phyloP scores from a whole-genome alignment of 2,113 vertebrate species.

The Grallaria varia region DNA sequence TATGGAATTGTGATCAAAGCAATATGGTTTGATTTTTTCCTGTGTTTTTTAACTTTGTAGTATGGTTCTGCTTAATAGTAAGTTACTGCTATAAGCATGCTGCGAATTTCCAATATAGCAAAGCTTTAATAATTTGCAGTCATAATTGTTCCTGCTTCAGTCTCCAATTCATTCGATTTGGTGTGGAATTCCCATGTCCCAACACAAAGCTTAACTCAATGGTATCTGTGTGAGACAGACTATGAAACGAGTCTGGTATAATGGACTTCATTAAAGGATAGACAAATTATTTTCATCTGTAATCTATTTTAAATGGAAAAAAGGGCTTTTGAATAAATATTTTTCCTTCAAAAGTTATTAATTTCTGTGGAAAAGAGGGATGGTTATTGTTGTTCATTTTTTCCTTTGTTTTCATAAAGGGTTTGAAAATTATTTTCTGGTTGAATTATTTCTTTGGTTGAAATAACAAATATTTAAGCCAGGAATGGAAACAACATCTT shows the following conservation, averaged over 20 bases:
- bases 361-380: neutral
- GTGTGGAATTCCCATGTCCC: slow-evolving; percentile 50
- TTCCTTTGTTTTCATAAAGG: neutral
- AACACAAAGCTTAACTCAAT: slow-evolving; percentile 33
- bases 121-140: slow-evolving; percentile 50
- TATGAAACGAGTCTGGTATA: slow-evolving; percentile 33
- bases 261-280: slow-evolving; percentile 45
- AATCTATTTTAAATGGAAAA: slow-evolving; percentile 39
- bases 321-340: slow-evolving; percentile 13
- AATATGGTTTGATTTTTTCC: slow-evolving; percentile 22
- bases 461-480: slow-evolving; percentile 13
- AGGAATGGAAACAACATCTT: neutral
- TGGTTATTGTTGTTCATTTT: neutral
- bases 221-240: slow-evolving; percentile 49
- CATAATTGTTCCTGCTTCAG: slow-evolving; percentile 53
- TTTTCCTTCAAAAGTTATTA: slow-evolving; percentile 22
- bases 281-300: slow-evolving; percentile 44
- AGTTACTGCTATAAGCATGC: neutral
- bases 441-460: slow-evolving; percentile 1
- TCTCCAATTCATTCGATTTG: slow-evolving; percentile 59
- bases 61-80: neutral
- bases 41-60: slow-evolving; percentile 36
- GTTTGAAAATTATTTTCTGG: slow-evolving; percentile 9
- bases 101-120: slow-evolving; percentile 46
- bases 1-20: slow-evolving; percentile 41